Percentiles rank a stretch among this genome's conserved stretches.
These are phyloP conservation scores for Phylloscopus trochiloides DNA, from an alignment of 2,113 vertebrate species.

Conservation along the genomic window DNA sequence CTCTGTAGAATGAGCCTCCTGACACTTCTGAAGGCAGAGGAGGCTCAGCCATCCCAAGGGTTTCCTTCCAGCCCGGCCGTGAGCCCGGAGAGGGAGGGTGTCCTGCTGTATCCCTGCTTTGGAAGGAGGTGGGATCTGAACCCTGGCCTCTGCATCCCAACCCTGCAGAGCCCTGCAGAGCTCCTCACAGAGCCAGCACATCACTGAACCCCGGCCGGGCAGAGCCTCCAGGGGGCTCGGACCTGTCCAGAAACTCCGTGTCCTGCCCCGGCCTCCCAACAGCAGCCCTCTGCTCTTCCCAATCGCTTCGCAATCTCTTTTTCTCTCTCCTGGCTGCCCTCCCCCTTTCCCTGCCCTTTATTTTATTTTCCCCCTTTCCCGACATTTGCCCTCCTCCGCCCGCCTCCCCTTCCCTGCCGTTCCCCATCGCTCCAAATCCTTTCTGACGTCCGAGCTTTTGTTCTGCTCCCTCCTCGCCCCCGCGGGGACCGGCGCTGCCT, in stretches of 20 bases:
- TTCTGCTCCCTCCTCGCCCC: not conserved
- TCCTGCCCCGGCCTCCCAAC: not conserved
- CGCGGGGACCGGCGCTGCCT: not conserved
- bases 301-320: not conserved
- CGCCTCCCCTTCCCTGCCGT: not conserved
- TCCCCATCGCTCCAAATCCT: not conserved
- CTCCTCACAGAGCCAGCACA: not conserved
- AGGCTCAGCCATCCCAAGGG: not conserved
- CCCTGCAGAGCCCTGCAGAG: not conserved
- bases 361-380: not conserved
- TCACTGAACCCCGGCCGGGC: not conserved
- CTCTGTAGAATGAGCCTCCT: not conserved
- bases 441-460: not conserved
- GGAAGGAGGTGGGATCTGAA: not conserved
- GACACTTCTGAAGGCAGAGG: not conserved
- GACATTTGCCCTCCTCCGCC: not conserved
- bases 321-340: not conserved
- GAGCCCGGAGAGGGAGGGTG: fast-evolving
- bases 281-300: not conserved
- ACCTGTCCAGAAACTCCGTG: fast-evolving
- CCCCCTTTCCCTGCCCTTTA: too few relatives aligned
- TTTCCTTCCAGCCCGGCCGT: not conserved
- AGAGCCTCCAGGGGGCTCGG: not conserved
- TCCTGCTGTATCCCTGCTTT: not conserved
- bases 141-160: not conserved